Percentiles rank a stretch among this genome's conserved stretches.
These are phyloP conservation scores for Apamea epomidion DNA, from an alignment of 2,888 invertebrate genomes.

Conservation along the genomic window DNA sequence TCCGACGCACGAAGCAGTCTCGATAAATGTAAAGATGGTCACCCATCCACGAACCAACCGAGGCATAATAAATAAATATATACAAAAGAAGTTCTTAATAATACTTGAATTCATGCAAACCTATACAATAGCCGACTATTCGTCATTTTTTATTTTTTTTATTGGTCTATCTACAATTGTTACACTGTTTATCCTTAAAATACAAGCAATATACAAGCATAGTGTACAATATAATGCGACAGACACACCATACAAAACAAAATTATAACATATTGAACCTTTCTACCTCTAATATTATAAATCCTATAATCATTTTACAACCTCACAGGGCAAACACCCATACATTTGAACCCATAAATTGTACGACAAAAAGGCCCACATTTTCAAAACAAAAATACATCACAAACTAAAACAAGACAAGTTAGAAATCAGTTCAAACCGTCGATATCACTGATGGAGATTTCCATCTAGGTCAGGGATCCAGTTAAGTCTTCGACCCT, in stretches of 20 bases:
- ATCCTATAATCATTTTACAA: neutral
- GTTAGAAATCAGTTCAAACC: slow-evolving; percentile 37
- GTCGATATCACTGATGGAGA: slow-evolving; percentile 52
- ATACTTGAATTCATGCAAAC: neutral
- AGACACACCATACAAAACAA: too few species aligned
- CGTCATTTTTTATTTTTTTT: too few species aligned
- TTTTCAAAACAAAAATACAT: slow-evolving; percentile 10
- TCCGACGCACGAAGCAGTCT: too few species aligned
- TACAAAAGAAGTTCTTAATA: neutral
- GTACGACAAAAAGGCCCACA: neutral
- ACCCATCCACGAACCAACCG: too few species aligned
- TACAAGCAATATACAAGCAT: too few species aligned
- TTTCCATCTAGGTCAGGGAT: slow-evolving; percentile 62
- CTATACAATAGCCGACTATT: neutral
- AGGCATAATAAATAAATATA: neutral
- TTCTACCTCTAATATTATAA: neutral
- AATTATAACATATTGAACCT: neutral
- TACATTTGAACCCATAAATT: neutral
- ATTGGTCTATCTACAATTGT: too few species aligned
- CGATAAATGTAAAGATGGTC: too few species aligned
- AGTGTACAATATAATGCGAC: too few species aligned
- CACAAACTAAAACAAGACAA: slow-evolving; percentile 31
- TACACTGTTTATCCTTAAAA: too few species aligned
- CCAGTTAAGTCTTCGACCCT: slow-evolving; percentile 62
- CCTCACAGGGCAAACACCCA: too few species aligned